Evolutionary conservation across 1,140 invertebrate species (phyloP).

Genomic region (Holotrichia oblita): DNA sequence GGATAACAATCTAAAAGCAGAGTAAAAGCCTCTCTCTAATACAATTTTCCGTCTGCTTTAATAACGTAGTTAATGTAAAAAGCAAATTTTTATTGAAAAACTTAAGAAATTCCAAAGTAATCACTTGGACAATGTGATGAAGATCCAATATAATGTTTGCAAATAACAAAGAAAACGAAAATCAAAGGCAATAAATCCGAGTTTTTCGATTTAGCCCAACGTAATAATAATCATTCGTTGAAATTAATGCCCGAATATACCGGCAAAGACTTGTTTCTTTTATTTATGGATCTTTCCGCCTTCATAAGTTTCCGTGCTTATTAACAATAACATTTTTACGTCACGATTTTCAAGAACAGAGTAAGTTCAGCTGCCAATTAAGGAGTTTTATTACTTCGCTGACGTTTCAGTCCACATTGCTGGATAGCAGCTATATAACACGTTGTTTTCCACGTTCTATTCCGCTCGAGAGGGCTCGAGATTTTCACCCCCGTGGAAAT

Average conservation of each 20-base stretch:
- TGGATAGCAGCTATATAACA: not conserved
- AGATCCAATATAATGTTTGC: no score
- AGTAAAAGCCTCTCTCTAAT: no score
- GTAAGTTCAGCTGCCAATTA: not conserved
- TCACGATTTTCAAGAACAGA: not conserved
- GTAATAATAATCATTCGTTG: not conserved
- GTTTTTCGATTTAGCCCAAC: not conserved
- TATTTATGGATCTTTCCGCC: not conserved
- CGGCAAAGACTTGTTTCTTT: not conserved
- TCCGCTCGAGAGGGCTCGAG: not conserved
- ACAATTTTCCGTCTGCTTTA: no score
- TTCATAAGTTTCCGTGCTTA: not conserved
- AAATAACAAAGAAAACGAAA: no score
- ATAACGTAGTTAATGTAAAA: no score
- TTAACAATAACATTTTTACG: not conserved
- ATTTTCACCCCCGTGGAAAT: not conserved
- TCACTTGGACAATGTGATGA: no score
- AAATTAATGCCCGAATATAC: not conserved
- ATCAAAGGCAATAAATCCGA: no score
- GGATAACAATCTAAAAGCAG: no score
- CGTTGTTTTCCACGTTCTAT: no score
- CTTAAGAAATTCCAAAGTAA: no score
- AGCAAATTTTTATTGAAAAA: no score
- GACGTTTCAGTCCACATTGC: not conserved
- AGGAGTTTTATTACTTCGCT: slow-evolving; percentile 7